Percentiles rank a stretch among this genome's conserved stretches.
These are phyloP conservation scores for Amblyraja radiata DNA, from an alignment of 2,797 vertebrate species.

Conservation along the genomic window DNA sequence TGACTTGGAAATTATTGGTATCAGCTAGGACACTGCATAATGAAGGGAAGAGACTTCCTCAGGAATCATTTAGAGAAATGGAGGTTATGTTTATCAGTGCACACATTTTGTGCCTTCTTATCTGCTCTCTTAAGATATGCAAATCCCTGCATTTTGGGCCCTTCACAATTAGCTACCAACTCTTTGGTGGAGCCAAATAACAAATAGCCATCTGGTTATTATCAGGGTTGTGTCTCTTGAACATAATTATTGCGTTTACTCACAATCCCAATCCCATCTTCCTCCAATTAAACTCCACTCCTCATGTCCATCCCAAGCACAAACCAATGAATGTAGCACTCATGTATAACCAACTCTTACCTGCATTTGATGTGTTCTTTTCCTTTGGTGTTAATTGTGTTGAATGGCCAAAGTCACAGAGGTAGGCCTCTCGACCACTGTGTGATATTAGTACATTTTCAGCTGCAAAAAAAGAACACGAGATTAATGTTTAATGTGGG, in stretches of 20 bases:
- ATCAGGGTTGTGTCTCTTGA: neutral
- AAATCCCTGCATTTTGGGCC: neutral
- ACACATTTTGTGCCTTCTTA: neutral
- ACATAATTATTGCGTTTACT: neutral
- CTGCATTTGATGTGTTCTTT: slow-evolving; percentile 47
- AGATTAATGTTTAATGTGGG: neutral
- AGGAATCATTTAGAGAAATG: no score
- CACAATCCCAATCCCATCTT: no score
- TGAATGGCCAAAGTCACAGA: slow-evolving; percentile 91
- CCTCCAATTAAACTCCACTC: neutral
- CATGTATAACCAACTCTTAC: neutral
- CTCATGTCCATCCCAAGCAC: neutral
- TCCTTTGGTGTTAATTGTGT: slow-evolving; percentile 68
- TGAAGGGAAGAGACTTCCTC: no score
- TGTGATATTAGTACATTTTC: slow-evolving; percentile 87
- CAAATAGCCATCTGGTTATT: neutral
- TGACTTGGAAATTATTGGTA: neutral
- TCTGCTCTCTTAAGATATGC: neutral
- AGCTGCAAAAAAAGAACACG: slow-evolving; percentile 58
- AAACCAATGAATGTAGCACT: no score
- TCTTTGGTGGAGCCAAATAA: neutral
- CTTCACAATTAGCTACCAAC: neutral
- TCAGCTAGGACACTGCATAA: neutral
- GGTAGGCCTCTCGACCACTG: slow-evolving; percentile 72
- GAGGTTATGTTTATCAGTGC: no score